Base-by-base conservation (phyloP, 2,113 vertebrate species). In the Heliornis fulica region DNA sequence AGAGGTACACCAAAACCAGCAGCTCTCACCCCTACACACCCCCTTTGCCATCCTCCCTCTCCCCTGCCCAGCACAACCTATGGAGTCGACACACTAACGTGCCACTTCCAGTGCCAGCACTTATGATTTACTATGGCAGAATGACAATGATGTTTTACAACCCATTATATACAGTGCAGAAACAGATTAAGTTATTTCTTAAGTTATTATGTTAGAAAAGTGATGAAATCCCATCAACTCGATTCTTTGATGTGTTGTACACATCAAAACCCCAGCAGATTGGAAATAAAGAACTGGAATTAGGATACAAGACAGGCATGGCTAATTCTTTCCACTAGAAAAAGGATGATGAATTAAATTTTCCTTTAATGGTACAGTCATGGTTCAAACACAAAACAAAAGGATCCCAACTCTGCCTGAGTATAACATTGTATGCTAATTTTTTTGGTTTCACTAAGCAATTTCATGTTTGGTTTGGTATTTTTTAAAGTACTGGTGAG, bases 51-150 rank as follows among this genome's bases (percentile, higher is more conserved):
- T 25, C 54, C 71, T 17, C 17, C 51, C 51, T 29, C 26, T 32
- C 16, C 32, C 18, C 2, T 11, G 1, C 23, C 36, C 7, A 7
- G 7, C 12, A 19, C 15, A 3, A 1, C 1, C 29, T 20, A 0
- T 0, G 4, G 26, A 50, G 45, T 31, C 83, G 34, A 5, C 3
- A 12, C 6, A 20, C 45, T 13, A 16, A 18, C 2, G 5, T 48
- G 68, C 54, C 38, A 2, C 0, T 2, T 57, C 48, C 43, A 31
- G 11, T n/a, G 51, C 21, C 71, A 70, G 51, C 59, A 43, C 53
- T 81, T 34, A 25, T 61, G 7, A 2, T 56, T 83, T 36, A 31
- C 72, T 8, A 2, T 0, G 9, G 74, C 65, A 59, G 56, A 46
- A 32, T 43, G 69, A 46, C 70, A 74, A 46, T 4, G 60, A 63